Percentiles rank a stretch among this genome's conserved stretches.
These are phyloP conservation scores for Drosophila tristis DNA, from an alignment of 1,140 invertebrate genomes.

Conservation along the genomic window DNA sequence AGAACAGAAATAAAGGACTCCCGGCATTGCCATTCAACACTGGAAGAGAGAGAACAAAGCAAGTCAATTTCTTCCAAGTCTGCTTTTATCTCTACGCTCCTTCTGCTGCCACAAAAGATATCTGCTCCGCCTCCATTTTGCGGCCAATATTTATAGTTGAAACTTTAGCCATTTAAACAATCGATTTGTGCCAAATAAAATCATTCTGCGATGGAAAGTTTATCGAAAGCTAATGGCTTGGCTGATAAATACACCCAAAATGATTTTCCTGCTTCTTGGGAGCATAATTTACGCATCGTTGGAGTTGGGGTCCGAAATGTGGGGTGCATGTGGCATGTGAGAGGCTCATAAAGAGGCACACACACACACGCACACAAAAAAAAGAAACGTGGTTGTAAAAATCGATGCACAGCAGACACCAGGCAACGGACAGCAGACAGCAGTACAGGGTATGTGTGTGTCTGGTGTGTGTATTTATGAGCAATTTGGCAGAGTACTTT, in stretches of 20 bases:
- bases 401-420: slow-evolving; percentile 67
- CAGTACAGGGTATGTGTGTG: slow-evolving; percentile 11
- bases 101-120: too few species aligned
- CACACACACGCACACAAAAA: slow-evolving; percentile 15
- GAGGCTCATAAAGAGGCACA: slow-evolving; percentile 60
- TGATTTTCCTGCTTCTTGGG: slow-evolving; percentile 30
- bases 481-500: slow-evolving; percentile 76
- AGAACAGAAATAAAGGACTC: neutral
- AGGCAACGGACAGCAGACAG: slow-evolving; percentile 9
- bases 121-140: neutral
- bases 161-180: slow-evolving; percentile 34
- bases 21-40: too few species aligned
- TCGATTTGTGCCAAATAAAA: slow-evolving; percentile 32
- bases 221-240: slow-evolving; percentile 70
- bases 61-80: too few species aligned
- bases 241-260: slow-evolving; percentile 52
- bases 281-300: slow-evolving; percentile 55
- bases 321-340: slow-evolving; percentile 59
- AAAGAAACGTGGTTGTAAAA: slow-evolving; percentile 57
- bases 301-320: slow-evolving; percentile 54
- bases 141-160: slow-evolving; percentile 7
- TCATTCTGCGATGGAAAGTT: slow-evolving; percentile 22
- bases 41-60: too few species aligned
- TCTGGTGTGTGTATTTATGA: slow-evolving; percentile 62
- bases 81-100: too few species aligned